phyloP scores from a whole-genome alignment of 2,797 vertebrate genomes.

The Amblyraja radiata region DNA sequence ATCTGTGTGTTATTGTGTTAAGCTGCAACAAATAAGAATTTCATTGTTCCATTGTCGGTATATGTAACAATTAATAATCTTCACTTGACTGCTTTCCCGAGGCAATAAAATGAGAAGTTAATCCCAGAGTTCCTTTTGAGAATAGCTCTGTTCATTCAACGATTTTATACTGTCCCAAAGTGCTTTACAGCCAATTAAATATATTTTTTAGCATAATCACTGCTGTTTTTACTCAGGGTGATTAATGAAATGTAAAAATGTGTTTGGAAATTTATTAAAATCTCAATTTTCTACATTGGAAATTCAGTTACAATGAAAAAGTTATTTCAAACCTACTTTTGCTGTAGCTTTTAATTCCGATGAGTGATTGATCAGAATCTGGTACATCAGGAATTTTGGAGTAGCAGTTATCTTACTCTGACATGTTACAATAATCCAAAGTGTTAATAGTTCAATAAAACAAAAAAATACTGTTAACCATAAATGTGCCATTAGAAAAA shows the following conservation, averaged over 20 bases:
- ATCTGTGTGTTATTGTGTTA: too few species aligned
- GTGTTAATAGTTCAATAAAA: neutral
- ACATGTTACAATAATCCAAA: neutral
- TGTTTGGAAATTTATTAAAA: neutral
- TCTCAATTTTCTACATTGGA: neutral
- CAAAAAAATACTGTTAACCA: neutral
- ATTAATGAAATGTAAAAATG: neutral
- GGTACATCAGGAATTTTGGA: neutral
- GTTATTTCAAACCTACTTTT: neutral
- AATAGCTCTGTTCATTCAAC: neutral
- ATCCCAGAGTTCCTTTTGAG: neutral
- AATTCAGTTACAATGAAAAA: neutral
- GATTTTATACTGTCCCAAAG: conserved; percentile 41
- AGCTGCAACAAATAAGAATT: too few species aligned
- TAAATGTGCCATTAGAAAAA: neutral
- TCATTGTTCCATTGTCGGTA: too few species aligned
- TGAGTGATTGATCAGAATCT: neutral
- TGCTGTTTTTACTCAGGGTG: too few species aligned
- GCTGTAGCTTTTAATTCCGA: neutral
- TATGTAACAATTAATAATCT: too few species aligned
- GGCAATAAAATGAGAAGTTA: neutral
- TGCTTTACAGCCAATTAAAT: too few species aligned
- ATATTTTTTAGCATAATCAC: too few species aligned
- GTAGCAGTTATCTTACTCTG: neutral
- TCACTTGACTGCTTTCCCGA: too few species aligned